Conservation (phyloP, 1,140 invertebrate genomes). For the Trichomalopsis sarcophagae region DNA sequence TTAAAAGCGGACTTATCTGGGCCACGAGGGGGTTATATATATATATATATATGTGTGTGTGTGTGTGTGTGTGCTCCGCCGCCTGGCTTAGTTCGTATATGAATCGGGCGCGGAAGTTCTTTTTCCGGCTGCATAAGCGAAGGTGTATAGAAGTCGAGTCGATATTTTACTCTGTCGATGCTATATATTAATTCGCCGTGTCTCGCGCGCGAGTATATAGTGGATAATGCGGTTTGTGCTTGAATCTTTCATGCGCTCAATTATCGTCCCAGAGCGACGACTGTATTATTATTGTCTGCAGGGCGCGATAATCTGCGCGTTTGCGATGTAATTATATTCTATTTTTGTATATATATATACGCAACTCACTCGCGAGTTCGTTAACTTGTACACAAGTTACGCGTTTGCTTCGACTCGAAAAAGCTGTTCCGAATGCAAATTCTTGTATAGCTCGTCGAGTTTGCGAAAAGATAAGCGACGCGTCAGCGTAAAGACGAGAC, state of each 20-base stretch:
- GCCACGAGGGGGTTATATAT: constrained; percentile 9
- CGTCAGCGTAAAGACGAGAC: not conserved
- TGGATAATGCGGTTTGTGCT: not conserved
- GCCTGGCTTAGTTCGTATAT: not conserved
- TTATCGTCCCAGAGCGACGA: not conserved
- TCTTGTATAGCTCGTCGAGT: no score
- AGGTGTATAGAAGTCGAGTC: not conserved
- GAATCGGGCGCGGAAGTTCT: constrained; percentile 28
- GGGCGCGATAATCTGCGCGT: no score
- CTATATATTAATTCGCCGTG: not conserved
- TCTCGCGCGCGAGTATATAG: no score
- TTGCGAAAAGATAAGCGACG: no score
- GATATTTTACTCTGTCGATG: constrained; percentile 22
- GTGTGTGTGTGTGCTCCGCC: not conserved
- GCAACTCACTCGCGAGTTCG: no score
- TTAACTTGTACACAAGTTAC: no score
- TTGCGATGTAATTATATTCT: no score
- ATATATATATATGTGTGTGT: no score
- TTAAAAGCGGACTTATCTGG: constrained; percentile 17
- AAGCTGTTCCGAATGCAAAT: no score
- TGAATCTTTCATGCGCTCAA: not conserved
- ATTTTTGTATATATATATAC: no score
- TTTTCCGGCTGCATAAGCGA: not conserved
- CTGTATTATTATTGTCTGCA: not conserved
- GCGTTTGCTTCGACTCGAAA: no score